Evolutionary conservation across 1,140 invertebrate genomes (phyloP).

Genomic region (Drosophila hydei): DNA sequence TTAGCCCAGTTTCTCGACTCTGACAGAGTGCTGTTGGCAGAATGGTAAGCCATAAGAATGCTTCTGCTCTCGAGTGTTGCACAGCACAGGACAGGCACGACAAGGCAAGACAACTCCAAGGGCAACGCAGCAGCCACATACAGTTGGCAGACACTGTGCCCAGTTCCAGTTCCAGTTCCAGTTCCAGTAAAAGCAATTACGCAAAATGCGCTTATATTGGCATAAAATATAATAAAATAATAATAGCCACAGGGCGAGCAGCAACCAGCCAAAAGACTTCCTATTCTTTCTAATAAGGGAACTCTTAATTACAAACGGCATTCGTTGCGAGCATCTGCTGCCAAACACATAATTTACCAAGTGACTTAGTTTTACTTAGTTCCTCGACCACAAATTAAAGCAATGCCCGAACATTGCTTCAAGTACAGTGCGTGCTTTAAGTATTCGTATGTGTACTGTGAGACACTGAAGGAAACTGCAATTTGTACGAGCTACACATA

Average conservation of each 20-base stretch:
- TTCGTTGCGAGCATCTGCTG: constrained; percentile 27
- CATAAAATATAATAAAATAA: constrained; percentile 69
- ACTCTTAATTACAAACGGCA: constrained; percentile 38
- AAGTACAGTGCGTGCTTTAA: not conserved
- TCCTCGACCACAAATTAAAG: not conserved
- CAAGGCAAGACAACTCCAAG: constrained; percentile 12
- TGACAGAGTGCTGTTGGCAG: not conserved
- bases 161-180: too few species aligned
- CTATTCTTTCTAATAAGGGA: constrained; percentile 15
- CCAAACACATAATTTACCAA: constrained; percentile 6
- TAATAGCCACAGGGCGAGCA: constrained; percentile 36
- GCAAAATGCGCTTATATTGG: constrained; percentile 67
- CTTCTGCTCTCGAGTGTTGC: not conserved
- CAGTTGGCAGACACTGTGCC: not conserved
- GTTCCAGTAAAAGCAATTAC: constrained; percentile 60
- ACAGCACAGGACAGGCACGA: too few species aligned
- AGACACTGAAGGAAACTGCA: too few species aligned
- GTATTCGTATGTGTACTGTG: not conserved
- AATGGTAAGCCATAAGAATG: constrained; percentile 20
- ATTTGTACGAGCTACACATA: constrained; percentile 12
- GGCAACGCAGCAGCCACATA: too few species aligned
- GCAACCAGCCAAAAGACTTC: not conserved
- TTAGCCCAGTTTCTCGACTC: not conserved
- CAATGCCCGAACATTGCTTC: not conserved
- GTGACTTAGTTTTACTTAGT: not conserved